Conservation (phyloP, 2,888 invertebrate genomes). For the Zygothrica quintamaculata region DNA sequence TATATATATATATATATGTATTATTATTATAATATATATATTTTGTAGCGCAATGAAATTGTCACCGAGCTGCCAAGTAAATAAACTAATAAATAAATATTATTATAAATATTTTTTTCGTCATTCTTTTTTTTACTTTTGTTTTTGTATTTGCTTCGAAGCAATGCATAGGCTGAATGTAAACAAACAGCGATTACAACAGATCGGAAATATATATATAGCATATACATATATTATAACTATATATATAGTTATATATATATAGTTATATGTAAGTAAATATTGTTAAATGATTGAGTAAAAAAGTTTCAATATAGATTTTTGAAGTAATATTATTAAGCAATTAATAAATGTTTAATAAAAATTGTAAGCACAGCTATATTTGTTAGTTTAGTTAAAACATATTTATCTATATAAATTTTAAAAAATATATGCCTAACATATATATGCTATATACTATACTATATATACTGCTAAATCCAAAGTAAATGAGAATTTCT, state of each 20-base stretch:
- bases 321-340: not conserved
- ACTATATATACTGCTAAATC: too few relatives aligned
- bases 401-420: too few relatives aligned
- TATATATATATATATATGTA: slow-evolving; percentile 3
- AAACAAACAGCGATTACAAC: slow-evolving; percentile 32
- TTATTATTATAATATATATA: slow-evolving; percentile 24
- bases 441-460: too few relatives aligned
- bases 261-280: slow-evolving; percentile 11
- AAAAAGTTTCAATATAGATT: not conserved
- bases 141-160: slow-evolving; percentile 31
- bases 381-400: too few relatives aligned
- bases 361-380: too few relatives aligned
- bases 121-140: not conserved
- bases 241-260: not conserved
- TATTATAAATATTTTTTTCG: slow-evolving; percentile 2
- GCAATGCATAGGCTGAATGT: slow-evolving; percentile 38
- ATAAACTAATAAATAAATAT: slow-evolving; percentile 54
- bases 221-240: not conserved
- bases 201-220: slow-evolving; percentile 18
- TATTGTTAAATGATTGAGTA: not conserved
- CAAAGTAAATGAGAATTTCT: too few relatives aligned
- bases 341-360: too few relatives aligned
- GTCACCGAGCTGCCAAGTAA: slow-evolving; percentile 65
- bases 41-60: slow-evolving; percentile 66
- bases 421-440: too few relatives aligned